Base-by-base conservation (phyloP, 30 jellyfish, hydroid and myxozoan genomes). In the Cassiopea xamachana region DNA sequence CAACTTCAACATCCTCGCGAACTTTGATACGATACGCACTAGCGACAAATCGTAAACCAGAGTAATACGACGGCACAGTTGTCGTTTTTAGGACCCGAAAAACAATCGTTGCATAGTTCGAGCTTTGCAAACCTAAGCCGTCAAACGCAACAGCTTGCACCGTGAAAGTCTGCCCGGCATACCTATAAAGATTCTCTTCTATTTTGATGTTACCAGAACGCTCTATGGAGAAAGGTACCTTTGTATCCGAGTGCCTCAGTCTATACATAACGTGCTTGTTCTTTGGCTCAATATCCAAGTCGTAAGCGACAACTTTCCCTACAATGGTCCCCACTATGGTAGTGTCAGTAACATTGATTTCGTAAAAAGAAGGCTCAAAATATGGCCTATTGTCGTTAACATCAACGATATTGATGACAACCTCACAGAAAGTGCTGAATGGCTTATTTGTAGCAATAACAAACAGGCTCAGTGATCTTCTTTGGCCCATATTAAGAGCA, bases 351-450 rank as follows among this genome's bases (percentile, higher is more conserved):
- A 95, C 90, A 70, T 79, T 91, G 14, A 70, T 73, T 1, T 43
- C 17, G 70, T 80, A 83, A 14, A 72, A 27, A 48, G 64, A 15
- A 4, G 87, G 92, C 62, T 76, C 58, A 55, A 90, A 91, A 51
- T 85, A 73, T 12, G 99, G 99, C 80, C 92, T 48, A 67, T 96
- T 88, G 46, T 88, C 97, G 61, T 96, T 96, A 39, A 74, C 77
- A 68, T 96, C 99, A 15, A 77, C 69, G 4, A 96, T 88, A 8
- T 73, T 77, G 47, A 96, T 94, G 44, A 81, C 79, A 2, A 96
- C 86, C 46, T 85, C 94, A 1, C 92, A 86, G 39, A 92, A 85
- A 7, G 93, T 60, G 46, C 93, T 48, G 81, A 86, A 92, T 14
- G 75, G 87, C 16, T 46, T 71, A 81, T 86, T 91, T 27, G 61